Percentiles rank a stretch among this genome's conserved stretches.
Evolutionary conservation across 1,140 invertebrate genomes (phyloP).

Genomic region (Drosophila serrata): DNA sequence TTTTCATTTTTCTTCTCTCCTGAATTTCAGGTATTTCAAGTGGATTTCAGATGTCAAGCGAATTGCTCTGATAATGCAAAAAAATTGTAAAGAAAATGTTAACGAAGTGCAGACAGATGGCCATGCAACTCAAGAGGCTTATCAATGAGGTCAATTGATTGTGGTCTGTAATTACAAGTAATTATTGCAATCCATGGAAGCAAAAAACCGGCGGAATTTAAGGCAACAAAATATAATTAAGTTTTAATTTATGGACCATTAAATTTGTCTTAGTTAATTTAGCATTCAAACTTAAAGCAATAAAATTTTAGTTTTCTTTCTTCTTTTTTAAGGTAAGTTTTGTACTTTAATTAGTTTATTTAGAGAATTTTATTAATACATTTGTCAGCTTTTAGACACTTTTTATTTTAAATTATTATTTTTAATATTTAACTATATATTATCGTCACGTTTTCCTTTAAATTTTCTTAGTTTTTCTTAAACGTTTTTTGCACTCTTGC

Average conservation of each 20-base stretch:
- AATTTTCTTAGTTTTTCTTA: not conserved
- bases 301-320: not conserved
- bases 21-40: conserved; percentile 25
- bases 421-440: no score
- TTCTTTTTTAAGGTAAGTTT: not conserved
- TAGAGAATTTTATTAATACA: no score
- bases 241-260: no score
- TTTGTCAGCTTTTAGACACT: no score
- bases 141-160: conserved; percentile 61
- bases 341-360: no score
- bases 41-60: conserved; percentile 12
- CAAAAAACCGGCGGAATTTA: not conserved
- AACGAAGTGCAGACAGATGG: conserved; percentile 15
- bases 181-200: not conserved
- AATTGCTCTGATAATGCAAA: conserved; percentile 52
- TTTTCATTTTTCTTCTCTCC: conserved; percentile 15
- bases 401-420: no score
- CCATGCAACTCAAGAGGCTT: conserved; percentile 38
- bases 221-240: not conserved
- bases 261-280: no score
- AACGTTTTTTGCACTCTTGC: not conserved
- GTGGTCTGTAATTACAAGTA: conserved; percentile 1
- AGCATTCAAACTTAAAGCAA: not conserved
- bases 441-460: not conserved
- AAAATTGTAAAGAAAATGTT: not conserved